phyloP scores from a whole-genome alignment of 2,888 invertebrate genomes.

The Ceraclea dissimilis region DNA sequence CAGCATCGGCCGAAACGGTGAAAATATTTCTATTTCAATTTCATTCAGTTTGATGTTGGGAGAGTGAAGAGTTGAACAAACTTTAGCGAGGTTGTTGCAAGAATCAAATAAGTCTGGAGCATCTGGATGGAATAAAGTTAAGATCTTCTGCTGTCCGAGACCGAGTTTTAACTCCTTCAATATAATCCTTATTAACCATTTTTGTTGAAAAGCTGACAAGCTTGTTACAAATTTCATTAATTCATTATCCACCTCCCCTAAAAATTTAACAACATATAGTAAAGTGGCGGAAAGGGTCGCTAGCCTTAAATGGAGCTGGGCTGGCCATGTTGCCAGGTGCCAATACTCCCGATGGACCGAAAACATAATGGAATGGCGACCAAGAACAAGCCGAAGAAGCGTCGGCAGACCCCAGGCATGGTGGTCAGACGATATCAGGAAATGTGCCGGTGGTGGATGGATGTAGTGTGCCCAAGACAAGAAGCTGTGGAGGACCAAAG shows the following conservation, averaged over 20 bases:
- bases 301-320: too few relatives aligned
- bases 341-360: too few relatives aligned
- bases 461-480: too few relatives aligned
- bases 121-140: slow-evolving; percentile 69
- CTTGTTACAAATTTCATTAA: slow-evolving; percentile 59
- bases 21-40: slow-evolving; percentile 63
- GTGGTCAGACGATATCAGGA: too few relatives aligned
- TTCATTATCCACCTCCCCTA: slow-evolving; percentile 50
- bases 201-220: slow-evolving; percentile 68
- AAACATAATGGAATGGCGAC: too few relatives aligned
- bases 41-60: slow-evolving; percentile 54
- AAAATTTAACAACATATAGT: not conserved
- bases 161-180: slow-evolving; percentile 78
- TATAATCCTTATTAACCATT: slow-evolving; percentile 86
- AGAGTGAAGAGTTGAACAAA: slow-evolving; percentile 60
- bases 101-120: slow-evolving; percentile 69
- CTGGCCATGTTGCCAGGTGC: too few relatives aligned
- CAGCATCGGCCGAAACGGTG: slow-evolving; percentile 82
- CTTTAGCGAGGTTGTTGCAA: slow-evolving; percentile 61
- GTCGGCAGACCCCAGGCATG: too few relatives aligned
- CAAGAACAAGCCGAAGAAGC: too few relatives aligned
- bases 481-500: too few relatives aligned
- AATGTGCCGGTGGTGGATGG: too few relatives aligned
- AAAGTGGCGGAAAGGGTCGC: too few relatives aligned
- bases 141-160: slow-evolving; percentile 61